Percentiles rank a stretch among this genome's conserved stretches.
These are phyloP conservation scores for Pristionchus arcanus DNA, from an alignment of 2,888 invertebrate species.

Conservation along the genomic window DNA sequence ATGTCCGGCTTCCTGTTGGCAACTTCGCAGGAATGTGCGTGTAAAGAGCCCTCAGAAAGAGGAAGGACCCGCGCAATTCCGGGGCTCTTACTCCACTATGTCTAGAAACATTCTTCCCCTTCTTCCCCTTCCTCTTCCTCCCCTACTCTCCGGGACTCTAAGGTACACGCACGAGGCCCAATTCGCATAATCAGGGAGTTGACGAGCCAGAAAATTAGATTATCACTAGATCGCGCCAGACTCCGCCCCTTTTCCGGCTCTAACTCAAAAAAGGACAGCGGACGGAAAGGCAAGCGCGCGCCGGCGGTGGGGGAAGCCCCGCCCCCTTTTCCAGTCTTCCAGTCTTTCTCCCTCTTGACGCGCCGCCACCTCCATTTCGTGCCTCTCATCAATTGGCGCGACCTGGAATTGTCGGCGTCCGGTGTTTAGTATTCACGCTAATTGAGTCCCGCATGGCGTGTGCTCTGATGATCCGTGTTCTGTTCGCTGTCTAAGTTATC, in stretches of 20 bases:
- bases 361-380: conserved; percentile 14
- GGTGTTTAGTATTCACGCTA: no score
- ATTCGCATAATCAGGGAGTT: neutral
- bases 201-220: neutral
- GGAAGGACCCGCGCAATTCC: neutral
- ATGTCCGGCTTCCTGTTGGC: neutral
- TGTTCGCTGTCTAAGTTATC: no score
- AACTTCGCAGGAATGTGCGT: neutral
- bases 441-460: no score
- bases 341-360: neutral
- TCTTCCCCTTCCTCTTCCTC: neutral
- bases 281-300: neutral
- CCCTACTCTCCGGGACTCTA: neutral
- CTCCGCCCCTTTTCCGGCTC: neutral
- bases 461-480: no score
- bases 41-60: neutral
- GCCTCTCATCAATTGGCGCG: neutral
- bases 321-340: conserved; percentile 7
- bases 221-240: neutral
- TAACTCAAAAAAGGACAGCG: neutral
- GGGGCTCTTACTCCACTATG: neutral
- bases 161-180: neutral
- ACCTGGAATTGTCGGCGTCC: no score
- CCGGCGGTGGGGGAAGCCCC: neutral
- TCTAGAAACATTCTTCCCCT: neutral